Conservation (phyloP, 2,888 invertebrate genomes). For the Ptilodon capucinus region DNA sequence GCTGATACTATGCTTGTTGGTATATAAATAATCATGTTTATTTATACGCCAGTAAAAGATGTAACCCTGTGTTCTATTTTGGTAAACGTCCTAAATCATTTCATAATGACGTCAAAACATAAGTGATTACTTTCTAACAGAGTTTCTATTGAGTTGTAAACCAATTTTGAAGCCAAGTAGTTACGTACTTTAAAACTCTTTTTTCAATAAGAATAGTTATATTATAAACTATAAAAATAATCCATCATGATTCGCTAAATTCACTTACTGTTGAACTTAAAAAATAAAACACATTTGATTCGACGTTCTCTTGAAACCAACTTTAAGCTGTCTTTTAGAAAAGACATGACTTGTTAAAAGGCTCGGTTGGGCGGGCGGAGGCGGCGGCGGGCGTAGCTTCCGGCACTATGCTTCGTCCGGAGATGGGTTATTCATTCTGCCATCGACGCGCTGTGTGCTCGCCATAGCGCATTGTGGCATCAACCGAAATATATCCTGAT, state of each 20-base stretch:
- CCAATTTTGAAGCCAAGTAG: too few relatives aligned
- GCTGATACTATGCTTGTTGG: neutral
- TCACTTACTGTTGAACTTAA: conserved; percentile 1
- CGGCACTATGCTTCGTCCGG: conserved; percentile 60
- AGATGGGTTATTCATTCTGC: conserved; percentile 67
- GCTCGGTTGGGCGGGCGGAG: conserved; percentile 40
- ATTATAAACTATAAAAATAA: too few relatives aligned
- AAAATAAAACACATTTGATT: conserved; percentile 1
- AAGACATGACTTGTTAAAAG: conserved; percentile 58
- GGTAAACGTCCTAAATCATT: too few relatives aligned
- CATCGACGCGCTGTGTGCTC: conserved; percentile 48
- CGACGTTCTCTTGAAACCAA: conserved; percentile 9
- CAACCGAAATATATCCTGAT: conserved; percentile 35
- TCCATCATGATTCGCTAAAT: too few relatives aligned
- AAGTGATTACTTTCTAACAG: too few relatives aligned
- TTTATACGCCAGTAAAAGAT: too few relatives aligned
- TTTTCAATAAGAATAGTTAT: too few relatives aligned
- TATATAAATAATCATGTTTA: conserved; percentile 5
- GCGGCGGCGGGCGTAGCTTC: conserved; percentile 45
- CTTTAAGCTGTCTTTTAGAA: conserved; percentile 38
- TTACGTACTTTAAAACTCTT: too few relatives aligned
- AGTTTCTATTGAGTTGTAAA: too few relatives aligned
- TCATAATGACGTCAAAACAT: too few relatives aligned
- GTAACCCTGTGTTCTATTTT: too few relatives aligned
- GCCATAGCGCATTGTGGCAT: conserved; percentile 28